Evolutionary conservation across 1,140 invertebrate genomes (phyloP), one percentile per base, ranked within the genome.

Genomic region (Periplaneta americana): DNA sequence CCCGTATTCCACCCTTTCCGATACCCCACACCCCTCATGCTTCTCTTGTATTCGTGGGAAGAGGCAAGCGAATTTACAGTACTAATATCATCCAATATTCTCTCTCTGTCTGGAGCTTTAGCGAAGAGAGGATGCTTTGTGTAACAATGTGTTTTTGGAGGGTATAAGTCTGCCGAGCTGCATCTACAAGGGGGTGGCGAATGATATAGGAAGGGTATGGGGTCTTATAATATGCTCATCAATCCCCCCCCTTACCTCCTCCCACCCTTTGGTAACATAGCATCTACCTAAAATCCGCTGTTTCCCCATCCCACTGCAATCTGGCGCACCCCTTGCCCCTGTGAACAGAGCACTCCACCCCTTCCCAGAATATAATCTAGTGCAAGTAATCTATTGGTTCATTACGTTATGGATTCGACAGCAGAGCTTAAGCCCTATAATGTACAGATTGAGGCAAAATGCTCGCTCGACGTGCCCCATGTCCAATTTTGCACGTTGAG

Each of bases 121-220:
- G 77, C 11, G 74, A 17, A 48, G 77, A 78, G 77, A 32, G 35
- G 77, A 36, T 36, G 75, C 77, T 28, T 34, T 48, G 77, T 80
- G 80, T 66, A 80, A 80, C 80, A 80, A 80, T 80, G 80, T 80
- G 80, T 80, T 80, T 78, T 66, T 66, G 48, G 48, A 66, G 48
- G 48, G 48, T 66, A 66, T 66, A 66, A 66, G 48, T 66, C 48
- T 66, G 36, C 33, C 33, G 33, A 80, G 74, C 34, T 39, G 75
- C 57, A 74, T 33, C 31, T 75, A 39, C 78, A 31, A 74, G 79
- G 76, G 75, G 80, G 78, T 77, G 76, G 35, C 35, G 80, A 35
- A n/a, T 79, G 80, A 36, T 66, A 75, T 74, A 74, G 74, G 75
- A 79, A 80, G 84, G 83, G 82, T 77, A 81, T 78, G 85, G 85